Evolutionary conservation across 2,888 invertebrate species (phyloP), one percentile per base, ranked within the genome.

Genomic region (Ormyrus rosae): DNA sequence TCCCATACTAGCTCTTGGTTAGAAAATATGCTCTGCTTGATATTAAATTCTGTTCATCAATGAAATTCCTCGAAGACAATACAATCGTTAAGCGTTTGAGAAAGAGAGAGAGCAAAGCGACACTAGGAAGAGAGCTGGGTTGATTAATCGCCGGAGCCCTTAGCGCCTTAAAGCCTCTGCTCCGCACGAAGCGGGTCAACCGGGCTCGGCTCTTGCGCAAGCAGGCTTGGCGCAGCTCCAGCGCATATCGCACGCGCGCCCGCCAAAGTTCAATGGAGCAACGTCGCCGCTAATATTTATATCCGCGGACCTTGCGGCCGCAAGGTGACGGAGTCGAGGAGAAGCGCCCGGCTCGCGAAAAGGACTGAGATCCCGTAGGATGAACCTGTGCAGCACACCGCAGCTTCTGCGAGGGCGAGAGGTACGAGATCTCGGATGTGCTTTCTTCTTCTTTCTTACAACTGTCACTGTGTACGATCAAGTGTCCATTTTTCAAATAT

Each of bases 251-350:
- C 34, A 51, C 19, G n/a, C 50, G 19, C n/a, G 65, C 68, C 56
- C 88, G 89, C 88, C 89, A 90, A 89, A 87, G 90, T 90, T 90
- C 90, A 90, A 90, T 90, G 90, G 87, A 90, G 90, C 89, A 90
- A 88, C 88, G 86, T 87, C 85, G 84, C 5, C 50, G 50, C 34
- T 13, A 13, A 50, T 70, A 70, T 60, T 58, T 70, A 70, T 70
- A 70, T 34, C 7, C 63, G 53, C 19, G 45, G 53, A 72, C 71
- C 71, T 61, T 72, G 72, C 34, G 50, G 11, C 7, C 63, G 8
- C 34, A 64, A 46, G 11, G 63, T n/a, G 45, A 9, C 46, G 34
- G 34, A 34, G 34, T 4, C 34, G 34, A 34, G 34, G 34, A 34
- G 34, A 34, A 34, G 34, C 34, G 34, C 0, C 34, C 34, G 34